These are phyloP conservation scores for Paragorgia papillata DNA, from an alignment of 92 coral and sea anemone species.

Conservation along the genomic window DNA sequence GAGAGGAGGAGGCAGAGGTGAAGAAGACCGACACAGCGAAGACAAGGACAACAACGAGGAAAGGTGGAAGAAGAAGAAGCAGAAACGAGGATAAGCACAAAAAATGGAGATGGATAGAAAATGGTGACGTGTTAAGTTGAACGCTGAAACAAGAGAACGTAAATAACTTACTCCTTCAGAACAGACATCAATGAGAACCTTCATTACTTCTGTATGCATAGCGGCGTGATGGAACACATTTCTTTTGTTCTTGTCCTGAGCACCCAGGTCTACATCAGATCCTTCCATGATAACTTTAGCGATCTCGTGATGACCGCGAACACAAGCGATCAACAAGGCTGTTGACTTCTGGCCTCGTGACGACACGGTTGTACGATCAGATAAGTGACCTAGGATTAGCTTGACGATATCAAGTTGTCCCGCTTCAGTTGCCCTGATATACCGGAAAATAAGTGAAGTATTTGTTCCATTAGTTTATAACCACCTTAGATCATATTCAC, in stretches of 20 bases:
- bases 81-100: neutral
- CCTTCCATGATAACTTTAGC: slow-evolving; percentile 8
- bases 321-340: slow-evolving; percentile 35
- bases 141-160: no score
- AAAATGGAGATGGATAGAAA: no score
- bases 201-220: neutral
- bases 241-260: neutral
- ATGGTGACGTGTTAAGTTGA: no score
- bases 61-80: neutral
- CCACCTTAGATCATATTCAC: no score
- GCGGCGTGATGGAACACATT: slow-evolving; percentile 37
- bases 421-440: slow-evolving; percentile 31
- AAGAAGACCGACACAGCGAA: neutral
- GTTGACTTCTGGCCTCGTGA: neutral
- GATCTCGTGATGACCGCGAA: neutral
- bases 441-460: neutral
- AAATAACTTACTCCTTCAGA: neutral
- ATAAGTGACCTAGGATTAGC: neutral
- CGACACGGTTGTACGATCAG: neutral
- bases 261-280: neutral
- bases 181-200: slow-evolving; percentile 17
- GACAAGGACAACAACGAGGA: neutral
- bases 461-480: neutral
- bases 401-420: slow-evolving; percentile 21
- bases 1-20: neutral